phyloP scores from a whole-genome alignment of 2,888 invertebrate species.

The Drymonia ruficornis region DNA sequence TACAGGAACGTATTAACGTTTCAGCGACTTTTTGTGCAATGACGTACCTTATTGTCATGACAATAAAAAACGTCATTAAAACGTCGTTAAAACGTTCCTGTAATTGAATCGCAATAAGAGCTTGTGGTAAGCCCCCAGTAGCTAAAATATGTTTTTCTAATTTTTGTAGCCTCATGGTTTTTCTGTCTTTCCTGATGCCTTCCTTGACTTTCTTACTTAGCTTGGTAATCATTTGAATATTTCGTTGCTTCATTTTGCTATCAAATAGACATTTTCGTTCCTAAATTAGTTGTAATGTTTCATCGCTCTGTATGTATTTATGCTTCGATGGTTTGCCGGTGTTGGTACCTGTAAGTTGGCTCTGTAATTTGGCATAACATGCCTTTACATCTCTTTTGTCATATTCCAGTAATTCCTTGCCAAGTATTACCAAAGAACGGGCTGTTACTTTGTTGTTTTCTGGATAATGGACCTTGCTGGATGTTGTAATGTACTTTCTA shows the following conservation, averaged over 20 bases:
- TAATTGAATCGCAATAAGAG: no score
- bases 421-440: background rate
- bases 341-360: no score
- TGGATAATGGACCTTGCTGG: background rate
- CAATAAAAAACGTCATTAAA: no score
- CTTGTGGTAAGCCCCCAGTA: no score
- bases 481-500: background rate
- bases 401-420: background rate
- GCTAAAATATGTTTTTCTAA: constrained; percentile 20
- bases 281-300: constrained; percentile 17
- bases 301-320: constrained; percentile 11
- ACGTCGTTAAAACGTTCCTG: no score
- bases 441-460: background rate
- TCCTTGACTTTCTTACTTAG: no score
- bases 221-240: no score
- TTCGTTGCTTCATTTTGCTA: constrained; percentile 15
- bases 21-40: no score
- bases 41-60: no score
- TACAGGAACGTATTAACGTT: no score
- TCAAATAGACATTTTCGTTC: constrained; percentile 6
- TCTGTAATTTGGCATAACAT: background rate
- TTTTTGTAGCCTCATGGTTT: constrained; percentile 13
- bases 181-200: constrained; percentile 21
- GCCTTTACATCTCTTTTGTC: background rate
- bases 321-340: constrained; percentile 3